Percentiles rank a stretch among this genome's conserved stretches.
These are phyloP conservation scores for Euproctis similis DNA, from an alignment of 2,888 invertebrate species.

Conservation along the genomic window DNA sequence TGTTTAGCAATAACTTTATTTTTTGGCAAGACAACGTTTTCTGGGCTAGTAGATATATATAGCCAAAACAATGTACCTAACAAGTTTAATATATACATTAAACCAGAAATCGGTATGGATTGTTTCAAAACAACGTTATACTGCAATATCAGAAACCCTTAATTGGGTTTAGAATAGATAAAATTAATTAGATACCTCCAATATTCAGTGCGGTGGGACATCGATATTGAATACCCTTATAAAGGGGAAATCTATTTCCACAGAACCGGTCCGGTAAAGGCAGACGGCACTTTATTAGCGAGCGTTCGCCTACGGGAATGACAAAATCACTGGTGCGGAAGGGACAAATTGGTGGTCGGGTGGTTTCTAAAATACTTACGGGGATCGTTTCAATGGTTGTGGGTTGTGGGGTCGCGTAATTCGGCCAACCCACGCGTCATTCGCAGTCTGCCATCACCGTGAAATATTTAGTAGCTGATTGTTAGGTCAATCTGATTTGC, in stretches of 20 bases:
- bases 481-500: constrained; percentile 53
- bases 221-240: constrained; percentile 24
- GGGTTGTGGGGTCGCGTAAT: constrained; percentile 45
- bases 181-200: constrained; percentile 32
- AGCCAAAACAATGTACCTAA: too few relatives aligned
- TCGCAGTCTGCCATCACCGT: constrained; percentile 37
- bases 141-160: constrained; percentile 23
- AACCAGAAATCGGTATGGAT: constrained; percentile 17
- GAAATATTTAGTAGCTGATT: constrained; percentile 62
- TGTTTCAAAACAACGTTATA: constrained; percentile 21
- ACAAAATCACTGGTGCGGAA: constrained; percentile 55
- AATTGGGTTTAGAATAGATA: constrained; percentile 23
- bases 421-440: constrained; percentile 43
- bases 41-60: too few relatives aligned
- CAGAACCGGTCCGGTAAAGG: constrained; percentile 26
- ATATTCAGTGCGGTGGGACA: constrained; percentile 28
- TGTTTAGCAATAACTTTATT: too few relatives aligned
- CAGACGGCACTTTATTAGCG: constrained; percentile 36
- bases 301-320: constrained; percentile 38
- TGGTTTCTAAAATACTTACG: constrained; percentile 47
- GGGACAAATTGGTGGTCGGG: constrained; percentile 58
- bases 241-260: constrained; percentile 39
- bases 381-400: constrained; percentile 42
- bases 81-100: constrained; percentile 17
- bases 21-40: too few relatives aligned